Evolutionary conservation across 2,113 vertebrate genomes (phyloP).

Genomic region (Psittacara wagleri): DNA sequence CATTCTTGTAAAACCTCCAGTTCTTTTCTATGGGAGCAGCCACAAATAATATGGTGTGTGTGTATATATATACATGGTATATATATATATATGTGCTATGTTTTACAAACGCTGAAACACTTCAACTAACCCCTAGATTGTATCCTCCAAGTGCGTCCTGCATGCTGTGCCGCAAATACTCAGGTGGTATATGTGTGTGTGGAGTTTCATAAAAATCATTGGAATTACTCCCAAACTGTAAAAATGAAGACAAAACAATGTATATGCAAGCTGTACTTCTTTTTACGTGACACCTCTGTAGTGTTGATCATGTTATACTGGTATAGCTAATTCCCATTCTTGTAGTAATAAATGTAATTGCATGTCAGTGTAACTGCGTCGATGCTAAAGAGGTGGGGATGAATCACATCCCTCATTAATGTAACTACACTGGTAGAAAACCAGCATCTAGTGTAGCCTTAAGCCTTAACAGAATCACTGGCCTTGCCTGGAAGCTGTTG

Average conservation of each 20-base stretch:
- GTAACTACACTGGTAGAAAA: background rate
- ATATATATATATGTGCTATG: background rate
- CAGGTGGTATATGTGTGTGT: background rate
- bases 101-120: background rate
- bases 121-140: background rate
- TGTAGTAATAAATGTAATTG: background rate
- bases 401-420: background rate
- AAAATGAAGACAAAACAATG: background rate
- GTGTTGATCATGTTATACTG: background rate
- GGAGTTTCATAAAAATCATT: background rate
- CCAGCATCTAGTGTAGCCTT: background rate
- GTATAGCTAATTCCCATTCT: background rate
- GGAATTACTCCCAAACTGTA: background rate
- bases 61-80: too few relatives aligned
- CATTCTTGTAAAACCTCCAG: background rate
- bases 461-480: background rate
- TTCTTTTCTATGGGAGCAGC: background rate
- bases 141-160: background rate
- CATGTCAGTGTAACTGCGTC: background rate
- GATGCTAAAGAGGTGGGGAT: background rate
- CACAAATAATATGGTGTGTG: background rate
- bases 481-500: background rate
- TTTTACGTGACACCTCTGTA: background rate
- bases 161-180: background rate
- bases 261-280: background rate